These are phyloP conservation scores for Tetramorium parvispinum DNA, from an alignment of 1,140 invertebrate species.

Conservation along the genomic window DNA sequence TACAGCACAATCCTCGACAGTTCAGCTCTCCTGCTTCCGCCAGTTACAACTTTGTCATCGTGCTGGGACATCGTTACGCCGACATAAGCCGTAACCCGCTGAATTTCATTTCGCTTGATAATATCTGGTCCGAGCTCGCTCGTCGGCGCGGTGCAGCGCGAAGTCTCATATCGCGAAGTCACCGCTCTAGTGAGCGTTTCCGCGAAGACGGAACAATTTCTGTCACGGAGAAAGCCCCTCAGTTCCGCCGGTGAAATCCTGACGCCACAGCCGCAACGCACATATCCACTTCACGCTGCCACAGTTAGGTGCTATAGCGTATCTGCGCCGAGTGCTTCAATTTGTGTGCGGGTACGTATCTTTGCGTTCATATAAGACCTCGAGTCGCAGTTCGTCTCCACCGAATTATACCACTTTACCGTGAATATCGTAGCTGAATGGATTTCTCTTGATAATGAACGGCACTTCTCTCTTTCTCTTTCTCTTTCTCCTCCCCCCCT, in stretches of 20 bases:
- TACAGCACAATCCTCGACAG: neutral
- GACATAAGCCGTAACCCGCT: slow-evolving; percentile 37
- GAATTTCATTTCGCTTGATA: slow-evolving; percentile 56
- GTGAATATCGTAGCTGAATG: slow-evolving; percentile 7
- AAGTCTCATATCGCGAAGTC: slow-evolving; percentile 45
- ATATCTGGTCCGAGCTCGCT: slow-evolving; percentile 49
- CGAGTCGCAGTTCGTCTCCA: neutral
- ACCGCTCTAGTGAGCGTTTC: slow-evolving; percentile 8
- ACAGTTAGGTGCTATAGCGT: neutral
- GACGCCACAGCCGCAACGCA: neutral
- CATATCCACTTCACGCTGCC: slow-evolving; percentile 11
- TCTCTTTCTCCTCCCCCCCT: no score
- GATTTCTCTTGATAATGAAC: slow-evolving; percentile 34
- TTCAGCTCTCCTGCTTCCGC: neutral
- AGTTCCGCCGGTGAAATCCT: slow-evolving; percentile 32
- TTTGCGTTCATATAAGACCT: slow-evolving; percentile 2
- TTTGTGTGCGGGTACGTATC: neutral
- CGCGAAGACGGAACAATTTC: slow-evolving; percentile 56
- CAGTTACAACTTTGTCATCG: neutral
- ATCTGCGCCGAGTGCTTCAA: slow-evolving; percentile 7
- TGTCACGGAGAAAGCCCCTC: slow-evolving; percentile 44
- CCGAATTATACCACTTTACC: slow-evolving; percentile 57
- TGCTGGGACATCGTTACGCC: neutral
- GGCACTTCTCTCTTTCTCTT: neutral
- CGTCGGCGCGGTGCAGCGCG: slow-evolving; percentile 21